These are phyloP conservation scores for Trichomycterus rosablanca DNA, from an alignment of 2,113 vertebrate genomes.

Conservation along the genomic window DNA sequence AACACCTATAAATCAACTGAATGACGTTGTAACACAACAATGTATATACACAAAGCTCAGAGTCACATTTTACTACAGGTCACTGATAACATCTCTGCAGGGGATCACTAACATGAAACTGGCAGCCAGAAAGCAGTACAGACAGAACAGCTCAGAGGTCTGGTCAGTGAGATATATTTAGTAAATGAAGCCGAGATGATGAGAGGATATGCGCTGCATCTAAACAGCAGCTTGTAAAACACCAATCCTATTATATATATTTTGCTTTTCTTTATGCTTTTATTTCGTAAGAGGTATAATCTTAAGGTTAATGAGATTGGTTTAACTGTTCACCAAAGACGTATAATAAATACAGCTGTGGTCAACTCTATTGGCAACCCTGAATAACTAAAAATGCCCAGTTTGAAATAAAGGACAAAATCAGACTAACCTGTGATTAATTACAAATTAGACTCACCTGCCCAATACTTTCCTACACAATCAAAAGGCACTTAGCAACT, in stretches of 20 bases:
- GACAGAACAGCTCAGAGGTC: background rate
- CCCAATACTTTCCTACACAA: too few species aligned
- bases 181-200: background rate
- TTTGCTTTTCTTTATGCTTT: background rate
- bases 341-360: too few species aligned
- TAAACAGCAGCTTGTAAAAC: background rate
- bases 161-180: background rate
- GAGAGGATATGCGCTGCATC: conserved; percentile 6
- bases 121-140: background rate
- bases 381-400: too few species aligned
- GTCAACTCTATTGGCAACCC: too few species aligned
- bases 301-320: too few species aligned
- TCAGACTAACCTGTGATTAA: too few species aligned
- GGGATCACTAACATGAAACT: background rate
- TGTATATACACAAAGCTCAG: conserved; percentile 2
- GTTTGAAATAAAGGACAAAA: too few species aligned
- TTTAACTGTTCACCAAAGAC: too few species aligned
- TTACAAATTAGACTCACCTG: too few species aligned
- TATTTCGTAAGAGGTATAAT: background rate
- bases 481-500: too few species aligned
- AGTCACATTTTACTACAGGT: conserved; percentile 9
- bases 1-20: too few species aligned
- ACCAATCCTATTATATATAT: conserved; percentile 4
- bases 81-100: conserved; percentile 3
- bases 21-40: too few species aligned